Evolutionary conservation across 2,797 vertebrate species (phyloP).

Genomic region (Cuniculus paca): DNA sequence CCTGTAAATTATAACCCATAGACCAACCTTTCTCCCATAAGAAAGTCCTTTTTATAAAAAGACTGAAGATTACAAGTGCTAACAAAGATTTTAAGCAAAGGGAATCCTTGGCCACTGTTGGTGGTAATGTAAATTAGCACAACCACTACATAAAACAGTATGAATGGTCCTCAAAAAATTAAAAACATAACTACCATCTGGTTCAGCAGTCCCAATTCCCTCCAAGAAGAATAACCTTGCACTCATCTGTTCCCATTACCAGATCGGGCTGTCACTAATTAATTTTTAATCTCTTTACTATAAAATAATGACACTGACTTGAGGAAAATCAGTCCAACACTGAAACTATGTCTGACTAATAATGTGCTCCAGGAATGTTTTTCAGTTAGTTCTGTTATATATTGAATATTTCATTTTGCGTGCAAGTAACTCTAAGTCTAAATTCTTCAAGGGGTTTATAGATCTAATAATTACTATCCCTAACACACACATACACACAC

Average conservation of each 20-base stretch:
- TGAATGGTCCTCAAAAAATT: background rate
- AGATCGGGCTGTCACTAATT: background rate
- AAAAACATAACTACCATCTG: background rate
- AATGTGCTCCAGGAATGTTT: background rate
- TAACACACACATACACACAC: too few relatives aligned
- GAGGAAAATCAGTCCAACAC: background rate
- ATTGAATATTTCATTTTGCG: background rate
- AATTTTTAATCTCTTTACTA: background rate
- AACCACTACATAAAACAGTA: background rate
- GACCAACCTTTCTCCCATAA: background rate
- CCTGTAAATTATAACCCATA: background rate
- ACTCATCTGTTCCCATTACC: background rate
- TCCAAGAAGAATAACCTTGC: background rate
- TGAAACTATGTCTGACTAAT: background rate
- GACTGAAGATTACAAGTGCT: background rate
- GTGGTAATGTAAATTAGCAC: background rate
- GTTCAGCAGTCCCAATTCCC: background rate
- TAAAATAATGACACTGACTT: background rate
- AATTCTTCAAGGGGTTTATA: background rate
- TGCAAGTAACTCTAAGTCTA: background rate
- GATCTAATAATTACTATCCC: background rate
- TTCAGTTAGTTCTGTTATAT: background rate
- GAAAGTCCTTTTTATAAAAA: background rate
- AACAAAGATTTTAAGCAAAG: background rate
- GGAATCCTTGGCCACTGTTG: background rate